Evolutionary conservation across 2,888 invertebrate genomes (phyloP), one percentile per base, ranked within the genome.

Genomic region (Mayetiola destructor): DNA sequence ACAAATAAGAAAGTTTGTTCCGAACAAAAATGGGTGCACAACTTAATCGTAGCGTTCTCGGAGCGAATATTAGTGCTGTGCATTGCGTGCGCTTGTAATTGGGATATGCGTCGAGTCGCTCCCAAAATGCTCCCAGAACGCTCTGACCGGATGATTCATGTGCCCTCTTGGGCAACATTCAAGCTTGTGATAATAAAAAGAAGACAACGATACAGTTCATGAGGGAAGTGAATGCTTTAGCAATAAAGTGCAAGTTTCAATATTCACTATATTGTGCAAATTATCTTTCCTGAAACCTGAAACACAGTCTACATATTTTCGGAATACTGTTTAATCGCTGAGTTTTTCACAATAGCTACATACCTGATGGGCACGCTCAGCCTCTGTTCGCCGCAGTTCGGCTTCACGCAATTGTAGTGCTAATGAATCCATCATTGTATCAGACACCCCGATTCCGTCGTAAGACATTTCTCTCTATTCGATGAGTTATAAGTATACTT

Each of bases 391-490:
- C 61, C 84, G 80, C 63, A 82, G 79, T 74, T 87, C 87, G 60
- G 87, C 84, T 66, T 87, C 86, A 65, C 86, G 82, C 73, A 88
- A 77, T 70, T 87, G 82, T 75, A 85, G 73, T 66, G 82, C 80
- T 67, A 84, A 72, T 64, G 76, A 69, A 68, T 80, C 79, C 72
- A 79, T 69, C 69, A 74, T 73, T 66, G 67, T 66, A 62, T 71
- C 70, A 60, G 61, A 58, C 59, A 59, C 61, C 60, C 64, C 60
- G 58, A 60, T 58, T 54, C 61, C 60, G 55, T 63, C 61, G 73
- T 76, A 76, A 61, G 65, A 64, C 66, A 66, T 66, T 61, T n/a
- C n/a, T n/a, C 62, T 53, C 53, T 53, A n/a, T n/a, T n/a, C n/a
- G n/a, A n/a, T n/a, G n/a, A n/a, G 36, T n/a, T n/a, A n/a, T n/a